Conservation (phyloP, 1,140 invertebrate species). For the Zaprionus kolodkinae region DNA sequence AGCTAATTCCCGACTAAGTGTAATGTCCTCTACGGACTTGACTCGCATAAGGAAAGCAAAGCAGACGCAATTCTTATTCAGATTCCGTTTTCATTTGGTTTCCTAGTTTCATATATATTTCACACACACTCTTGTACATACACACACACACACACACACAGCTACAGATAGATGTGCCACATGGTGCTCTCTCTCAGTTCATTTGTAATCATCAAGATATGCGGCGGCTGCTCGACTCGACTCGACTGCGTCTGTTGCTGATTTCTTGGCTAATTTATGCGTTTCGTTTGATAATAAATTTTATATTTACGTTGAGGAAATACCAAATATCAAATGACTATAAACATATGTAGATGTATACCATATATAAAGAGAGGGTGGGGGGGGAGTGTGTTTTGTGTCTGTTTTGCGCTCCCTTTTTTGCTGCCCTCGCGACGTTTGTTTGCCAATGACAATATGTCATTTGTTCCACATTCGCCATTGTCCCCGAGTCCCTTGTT, state of each 20-base stretch:
- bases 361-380: background rate
- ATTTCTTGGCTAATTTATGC: constrained; percentile 76
- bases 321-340: constrained; percentile 38
- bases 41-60: constrained; percentile 1
- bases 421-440: constrained; percentile 22
- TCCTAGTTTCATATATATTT: background rate
- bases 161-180: background rate
- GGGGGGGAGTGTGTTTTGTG: constrained; percentile 2
- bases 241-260: constrained; percentile 52
- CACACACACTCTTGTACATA: background rate
- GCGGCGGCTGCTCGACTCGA: constrained; percentile 9
- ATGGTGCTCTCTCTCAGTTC: constrained; percentile 40
- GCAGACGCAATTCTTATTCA: background rate
- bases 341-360: background rate
- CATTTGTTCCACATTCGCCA: constrained; percentile 75
- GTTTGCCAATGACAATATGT: constrained; percentile 73
- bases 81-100: constrained; percentile 15
- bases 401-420: constrained; percentile 23
- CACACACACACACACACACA: background rate
- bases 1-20: background rate
- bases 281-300: constrained; percentile 76
- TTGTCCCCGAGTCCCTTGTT: constrained; percentile 50
- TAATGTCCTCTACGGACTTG: background rate
- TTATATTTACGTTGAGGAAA: constrained; percentile 79
- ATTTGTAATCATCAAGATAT: constrained; percentile 73